A percentile compares a stretch with the other conserved stretches of the same genome.
Evolutionary conservation across 1,140 invertebrate genomes (phyloP).

Genomic region (Papilio polyxenes): DNA sequence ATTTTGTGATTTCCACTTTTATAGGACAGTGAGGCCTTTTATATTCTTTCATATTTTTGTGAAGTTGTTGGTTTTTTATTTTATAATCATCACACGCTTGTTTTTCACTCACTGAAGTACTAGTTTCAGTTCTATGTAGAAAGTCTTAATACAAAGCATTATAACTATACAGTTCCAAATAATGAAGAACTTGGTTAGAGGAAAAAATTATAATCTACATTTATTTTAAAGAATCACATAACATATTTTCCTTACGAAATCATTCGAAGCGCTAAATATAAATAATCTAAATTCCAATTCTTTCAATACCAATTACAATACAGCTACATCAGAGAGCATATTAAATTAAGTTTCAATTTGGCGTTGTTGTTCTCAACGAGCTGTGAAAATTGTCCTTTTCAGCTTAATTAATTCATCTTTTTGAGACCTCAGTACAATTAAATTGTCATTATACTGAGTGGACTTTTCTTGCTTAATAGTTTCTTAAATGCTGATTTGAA

Average conservation of each 20-base stretch:
- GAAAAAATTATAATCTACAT: background rate
- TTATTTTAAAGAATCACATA: background rate
- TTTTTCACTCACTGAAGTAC: background rate
- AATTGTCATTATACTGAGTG: background rate
- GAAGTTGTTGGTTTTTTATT: conserved; percentile 27
- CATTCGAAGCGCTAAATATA: background rate
- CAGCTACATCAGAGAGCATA: conserved; percentile 6
- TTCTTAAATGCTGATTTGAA: background rate
- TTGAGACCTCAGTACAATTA: background rate
- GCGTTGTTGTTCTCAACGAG: conserved; percentile 16
- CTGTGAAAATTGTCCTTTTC: conserved; percentile 12
- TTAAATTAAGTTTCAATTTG: conserved; percentile 11
- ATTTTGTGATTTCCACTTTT: conserved; percentile 47
- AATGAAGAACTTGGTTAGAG: too few relatives aligned
- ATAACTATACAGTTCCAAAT: too few relatives aligned
- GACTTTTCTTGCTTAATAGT: background rate
- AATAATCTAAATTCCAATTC: background rate
- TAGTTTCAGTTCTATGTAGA: background rate
- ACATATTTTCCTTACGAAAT: background rate
- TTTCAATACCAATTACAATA: too few relatives aligned
- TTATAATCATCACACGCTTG: conserved; percentile 12
- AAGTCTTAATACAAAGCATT: too few relatives aligned
- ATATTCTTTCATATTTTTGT: conserved; percentile 31
- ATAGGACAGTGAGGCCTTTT: conserved; percentile 42
- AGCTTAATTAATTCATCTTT: conserved; percentile 6